Evolutionary conservation across 2,888 invertebrate species (phyloP), one percentile per base, ranked within the genome.

Genomic region (Heliconius cydno): DNA sequence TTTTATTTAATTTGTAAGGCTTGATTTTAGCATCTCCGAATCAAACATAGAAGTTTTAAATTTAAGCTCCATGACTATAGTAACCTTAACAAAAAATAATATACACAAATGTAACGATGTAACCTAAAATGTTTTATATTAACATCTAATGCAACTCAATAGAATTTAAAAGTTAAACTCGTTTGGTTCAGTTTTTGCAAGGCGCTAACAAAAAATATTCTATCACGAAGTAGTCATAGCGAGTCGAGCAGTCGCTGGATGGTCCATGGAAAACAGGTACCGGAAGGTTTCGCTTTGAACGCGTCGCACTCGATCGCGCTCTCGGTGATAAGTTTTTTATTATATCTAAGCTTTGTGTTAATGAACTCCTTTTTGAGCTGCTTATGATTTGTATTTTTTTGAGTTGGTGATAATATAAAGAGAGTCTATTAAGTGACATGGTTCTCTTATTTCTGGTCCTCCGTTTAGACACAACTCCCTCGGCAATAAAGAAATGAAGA

Each of bases 341-440:
- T 5, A 63, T 28, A 25, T 38, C 63, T 41, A 65, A 75, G 25
- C 25, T 41, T 65, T 75, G 75, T 28, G 65, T 41, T 75, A 75
- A 75, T 75, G 75, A 75, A 75, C 74, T 75, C 74, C 74, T 65
- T 65, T 75, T 75, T 38, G 19, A 57, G 57, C 3, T 72, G 52
- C 19, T 52, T 52, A 52, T 7, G 30, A 3, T 72, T 57, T 7
- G 19, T 72, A 41, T 70, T 25, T 25, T 41, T 70, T 70, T 70
- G 15, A 28, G 28, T 28, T 63, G 3, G 25, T 25, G 60, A n/a
- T 60, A 60, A 60, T 22, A n/a, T 60, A 41, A 12, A 41, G 12
- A 2, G 38, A 38, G 38, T 38, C 9, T 10, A 52, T n/a, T 60
- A 10, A 60, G 9, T 60, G 9, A 22, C 57, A 22, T 1, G 3